Percentiles rank a stretch among this genome's conserved stretches.
phyloP scores from a whole-genome alignment of 2,888 invertebrate species.

The Eledone cirrhosa region DNA sequence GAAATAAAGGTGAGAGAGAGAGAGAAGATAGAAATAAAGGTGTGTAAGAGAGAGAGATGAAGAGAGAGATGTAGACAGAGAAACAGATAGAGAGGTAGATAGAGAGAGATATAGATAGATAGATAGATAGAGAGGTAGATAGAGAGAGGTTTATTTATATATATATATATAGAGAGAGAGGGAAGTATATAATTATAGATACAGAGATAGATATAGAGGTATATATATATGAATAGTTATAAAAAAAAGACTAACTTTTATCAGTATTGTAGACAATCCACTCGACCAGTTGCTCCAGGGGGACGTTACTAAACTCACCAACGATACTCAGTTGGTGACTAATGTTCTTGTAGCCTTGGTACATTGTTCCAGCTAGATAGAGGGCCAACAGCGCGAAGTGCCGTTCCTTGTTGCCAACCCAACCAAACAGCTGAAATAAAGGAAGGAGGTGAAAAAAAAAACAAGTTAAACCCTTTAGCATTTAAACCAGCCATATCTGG shows the following conservation, averaged over 20 bases:
- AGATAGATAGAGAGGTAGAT: too few relatives aligned
- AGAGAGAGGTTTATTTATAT: too few relatives aligned
- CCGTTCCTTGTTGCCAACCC: conserved; percentile 64
- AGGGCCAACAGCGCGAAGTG: conserved; percentile 69
- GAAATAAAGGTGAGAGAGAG: not conserved
- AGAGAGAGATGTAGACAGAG: too few relatives aligned
- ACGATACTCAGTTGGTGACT: conserved; percentile 65
- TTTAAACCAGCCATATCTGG: too few relatives aligned
- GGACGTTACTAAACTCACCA: conserved; percentile 77
- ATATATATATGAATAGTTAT: too few relatives aligned
- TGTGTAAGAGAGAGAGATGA: not conserved
- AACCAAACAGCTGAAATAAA: conserved; percentile 63
- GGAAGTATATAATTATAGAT: too few relatives aligned
- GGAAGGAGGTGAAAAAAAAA: conserved; percentile 15
- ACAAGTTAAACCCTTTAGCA: not conserved
- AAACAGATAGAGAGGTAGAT: too few relatives aligned
- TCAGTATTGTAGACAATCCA: conserved; percentile 78
- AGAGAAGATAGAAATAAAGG: not conserved
- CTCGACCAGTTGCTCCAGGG: conserved; percentile 79
- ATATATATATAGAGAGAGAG: too few relatives aligned
- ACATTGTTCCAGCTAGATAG: conserved; percentile 71
- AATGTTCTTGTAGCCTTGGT: conserved; percentile 70
- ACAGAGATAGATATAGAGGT: too few relatives aligned
- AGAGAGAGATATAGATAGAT: too few relatives aligned
- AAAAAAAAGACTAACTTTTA: conserved; percentile 57